Evolutionary conservation across 2,888 invertebrate genomes (phyloP), one percentile per base, ranked within the genome.

Genomic region (Drosophila colorata): DNA sequence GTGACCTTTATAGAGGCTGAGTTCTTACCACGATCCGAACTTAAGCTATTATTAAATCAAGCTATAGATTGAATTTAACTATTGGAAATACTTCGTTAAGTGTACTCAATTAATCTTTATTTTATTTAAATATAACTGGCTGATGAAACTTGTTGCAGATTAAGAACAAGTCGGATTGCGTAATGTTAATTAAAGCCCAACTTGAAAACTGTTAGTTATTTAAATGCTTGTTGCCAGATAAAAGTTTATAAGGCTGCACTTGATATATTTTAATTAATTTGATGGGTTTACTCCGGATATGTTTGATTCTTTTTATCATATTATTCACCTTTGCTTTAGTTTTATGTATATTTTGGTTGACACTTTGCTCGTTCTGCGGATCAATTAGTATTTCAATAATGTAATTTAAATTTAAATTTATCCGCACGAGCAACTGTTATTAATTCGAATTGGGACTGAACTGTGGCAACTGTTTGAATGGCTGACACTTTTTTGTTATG

Each of bases 371-470:
- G 59, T 31, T 67, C 8, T 8, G 2, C 63, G 74, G 66, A 76
- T 76, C 76, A 76, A 73, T 69, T 69, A 43, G 37, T 4, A n/a
- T 38, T 58, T 20, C 23, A 37, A 33, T 51, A 33, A 44, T 16
- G 33, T 37, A 11, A 20, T 23, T 33, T 14, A 1, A 8, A 33
- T 52, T 37, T 43, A 68, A 69, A 61, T 86, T 63, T 86, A 84
- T 84, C 70, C 82, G 77, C 69, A 56, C 80, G 72, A 79, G 67
- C 87, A 88, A 86, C 88, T 87, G 87, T 74, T 55, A 49, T 44
- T 51, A 71, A 56, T 60, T 47, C 6, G 18, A 47, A 53, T 44
- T 52, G 49, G 13, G 23, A 13, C 40, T 20, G 20, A 63, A 60
- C 35, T 59, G 40, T 53, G 55, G 52, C 58, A 65, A 68, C 59